Conservation (phyloP, 2,888 invertebrate genomes). For the Chromoteleia sp. region DNA sequence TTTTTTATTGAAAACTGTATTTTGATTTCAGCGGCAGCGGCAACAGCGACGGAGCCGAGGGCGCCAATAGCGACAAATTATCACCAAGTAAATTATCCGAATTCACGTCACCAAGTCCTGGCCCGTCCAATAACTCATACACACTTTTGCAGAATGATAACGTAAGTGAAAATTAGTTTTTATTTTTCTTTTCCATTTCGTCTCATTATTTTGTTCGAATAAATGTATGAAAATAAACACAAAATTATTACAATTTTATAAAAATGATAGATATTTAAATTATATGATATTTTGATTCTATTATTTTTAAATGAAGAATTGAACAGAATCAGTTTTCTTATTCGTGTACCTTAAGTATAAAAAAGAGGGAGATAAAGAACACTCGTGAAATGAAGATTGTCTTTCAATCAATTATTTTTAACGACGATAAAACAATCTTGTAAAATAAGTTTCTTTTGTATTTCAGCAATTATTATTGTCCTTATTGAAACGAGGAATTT, state of each 20-base stretch:
- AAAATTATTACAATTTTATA: too few relatives aligned
- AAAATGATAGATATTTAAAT: too few relatives aligned
- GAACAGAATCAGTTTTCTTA: too few relatives aligned
- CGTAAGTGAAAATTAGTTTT: slow-evolving; percentile 74
- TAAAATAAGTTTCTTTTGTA: too few relatives aligned
- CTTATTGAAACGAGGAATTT: neutral
- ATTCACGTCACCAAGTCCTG: slow-evolving; percentile 81
- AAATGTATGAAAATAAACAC: too few relatives aligned
- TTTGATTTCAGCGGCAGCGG: slow-evolving; percentile 86
- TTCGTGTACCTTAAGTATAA: too few relatives aligned
- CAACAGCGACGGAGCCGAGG: slow-evolving; percentile 87
- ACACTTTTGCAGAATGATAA: slow-evolving; percentile 80
- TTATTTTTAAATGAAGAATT: too few relatives aligned
- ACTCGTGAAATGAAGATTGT: neutral
- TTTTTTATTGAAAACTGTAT: slow-evolving; percentile 10
- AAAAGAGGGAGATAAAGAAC: too few relatives aligned
- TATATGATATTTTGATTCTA: too few relatives aligned
- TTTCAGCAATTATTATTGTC: slow-evolving; percentile 5
- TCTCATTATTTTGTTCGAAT: too few relatives aligned
- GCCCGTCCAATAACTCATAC: slow-evolving; percentile 82
- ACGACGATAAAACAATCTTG: neutral
- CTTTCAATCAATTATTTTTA: neutral
- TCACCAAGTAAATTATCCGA: slow-evolving; percentile 82
- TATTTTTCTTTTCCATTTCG: neutral
- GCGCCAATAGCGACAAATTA: slow-evolving; percentile 81